Conservation (phyloP, 2,797 vertebrate genomes). For the Pteronotus mesoamericanus region DNA sequence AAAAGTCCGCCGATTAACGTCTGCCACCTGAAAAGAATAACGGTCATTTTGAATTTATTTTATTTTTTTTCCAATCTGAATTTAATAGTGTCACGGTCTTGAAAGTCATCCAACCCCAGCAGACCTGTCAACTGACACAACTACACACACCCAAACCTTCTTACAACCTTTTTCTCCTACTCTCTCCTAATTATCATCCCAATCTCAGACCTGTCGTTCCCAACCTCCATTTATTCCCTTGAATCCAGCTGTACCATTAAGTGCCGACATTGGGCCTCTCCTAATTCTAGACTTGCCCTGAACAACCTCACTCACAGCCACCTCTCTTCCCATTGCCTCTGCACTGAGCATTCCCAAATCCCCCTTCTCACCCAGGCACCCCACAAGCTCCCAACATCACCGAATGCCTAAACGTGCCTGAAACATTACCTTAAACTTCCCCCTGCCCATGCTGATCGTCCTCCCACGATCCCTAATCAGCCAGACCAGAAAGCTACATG, state of each 20-base stretch:
- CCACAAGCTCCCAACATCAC: not conserved
- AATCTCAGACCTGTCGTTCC: not conserved
- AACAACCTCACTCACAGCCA: not conserved
- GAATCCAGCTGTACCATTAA: not conserved
- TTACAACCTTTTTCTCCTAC: not conserved
- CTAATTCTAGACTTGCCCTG: not conserved
- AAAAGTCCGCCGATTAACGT: conserved; percentile 89
- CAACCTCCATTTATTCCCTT: not conserved
- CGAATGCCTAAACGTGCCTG: not conserved
- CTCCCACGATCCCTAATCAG: not conserved
- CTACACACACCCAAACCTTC: not conserved
- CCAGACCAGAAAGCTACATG: not conserved
- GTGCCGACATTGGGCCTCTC: not conserved
- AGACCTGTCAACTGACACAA: not conserved
- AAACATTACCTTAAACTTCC: not conserved
- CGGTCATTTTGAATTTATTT: not conserved
- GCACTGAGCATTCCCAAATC: not conserved
- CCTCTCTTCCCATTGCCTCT: not conserved
- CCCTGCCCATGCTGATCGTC: not conserved
- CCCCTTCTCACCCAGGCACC: not conserved
- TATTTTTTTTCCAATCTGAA: not conserved
- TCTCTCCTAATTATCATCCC: not conserved
- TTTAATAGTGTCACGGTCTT: not conserved
- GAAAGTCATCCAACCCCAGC: not conserved
- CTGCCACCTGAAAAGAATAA: conserved; percentile 89